These are phyloP conservation scores for Drosophila kambysellisi DNA, from an alignment of 2,888 invertebrate species.

Conservation along the genomic window DNA sequence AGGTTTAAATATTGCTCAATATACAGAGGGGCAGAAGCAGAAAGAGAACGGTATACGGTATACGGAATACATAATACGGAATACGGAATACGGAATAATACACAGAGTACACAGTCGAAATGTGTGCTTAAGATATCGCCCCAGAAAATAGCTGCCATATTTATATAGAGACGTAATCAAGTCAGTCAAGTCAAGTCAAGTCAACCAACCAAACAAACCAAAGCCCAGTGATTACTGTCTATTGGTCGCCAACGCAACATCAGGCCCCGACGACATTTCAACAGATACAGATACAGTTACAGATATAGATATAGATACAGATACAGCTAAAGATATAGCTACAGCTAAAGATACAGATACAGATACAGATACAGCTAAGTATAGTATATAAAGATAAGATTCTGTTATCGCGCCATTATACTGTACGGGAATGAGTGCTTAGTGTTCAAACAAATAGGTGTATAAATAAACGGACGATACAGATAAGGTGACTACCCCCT, in stretches of 20 bases:
- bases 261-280: constrained; percentile 33
- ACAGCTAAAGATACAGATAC: constrained; percentile 21
- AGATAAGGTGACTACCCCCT: constrained; percentile 50
- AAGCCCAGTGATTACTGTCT: constrained; percentile 66
- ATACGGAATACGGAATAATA: constrained; percentile 34
- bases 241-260: constrained; percentile 49
- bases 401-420: constrained; percentile 53
- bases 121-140: constrained; percentile 73
- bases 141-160: constrained; percentile 76
- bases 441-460: constrained; percentile 81
- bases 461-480: constrained; percentile 69
- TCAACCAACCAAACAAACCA: constrained; percentile 47
- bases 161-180: constrained; percentile 81
- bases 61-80: constrained; percentile 14
- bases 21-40: constrained; percentile 24
- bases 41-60: constrained; percentile 1
- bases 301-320: constrained; percentile 23
- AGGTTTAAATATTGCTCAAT: constrained; percentile 70
- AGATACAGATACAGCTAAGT: constrained; percentile 33
- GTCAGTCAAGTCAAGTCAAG: constrained; percentile 61
- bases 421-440: constrained; percentile 52
- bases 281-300: constrained; percentile 21
- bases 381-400: constrained; percentile 61
- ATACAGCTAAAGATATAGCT: constrained; percentile 12
- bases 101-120: constrained; percentile 56